Evolutionary conservation across 1,140 invertebrate species (phyloP), one percentile per base, ranked within the genome.

Genomic region (Tetramorium simillimum): DNA sequence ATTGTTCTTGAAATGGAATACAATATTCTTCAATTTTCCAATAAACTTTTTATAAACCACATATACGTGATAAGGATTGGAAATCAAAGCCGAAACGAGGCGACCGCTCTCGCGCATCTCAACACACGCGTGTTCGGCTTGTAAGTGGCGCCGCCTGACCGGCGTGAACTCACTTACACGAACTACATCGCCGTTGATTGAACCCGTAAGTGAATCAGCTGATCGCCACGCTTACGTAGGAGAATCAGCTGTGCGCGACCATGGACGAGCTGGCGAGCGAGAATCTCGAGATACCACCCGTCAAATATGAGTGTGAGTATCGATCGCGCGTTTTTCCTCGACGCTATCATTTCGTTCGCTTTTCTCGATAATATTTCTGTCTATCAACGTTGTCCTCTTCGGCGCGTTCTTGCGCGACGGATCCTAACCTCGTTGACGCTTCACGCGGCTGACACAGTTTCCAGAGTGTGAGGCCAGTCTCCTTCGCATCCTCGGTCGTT

Each of bases 241-340:
- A 93, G 93, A 95, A 93, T 93, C 94, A 84, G 80, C 80, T 84
- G 80, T 93, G 89, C 80, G 67, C 60, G 60, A 87, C 90, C 88
- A 94, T 95, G 94, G 95, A 95, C 78, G 95, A 95, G 60, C 93
- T 96, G 65, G 95, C 92, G 58, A 92, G 96, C 73, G 96, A 96
- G 88, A 96, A 97, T 93, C 95, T 96, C 73, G 81, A 90, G 51
- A 90, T 97, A 86, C 96, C 96, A 2, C 95, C 95, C 18, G 90
- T 95, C 73, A 97, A 97, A 95, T 97, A 97, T 92, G 97, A 97
- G 96, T 97, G 97, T 97, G 95, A 96, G 96, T 96, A 91, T 28
- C 7, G 18, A 53, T 7, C 33, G 80, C 12, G 10, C 9, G 2
- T 37, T 3, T 46, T 33, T 3, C 3, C 3, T 4, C 4, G 1